Evolutionary conservation across 2,888 invertebrate genomes (phyloP), one percentile per base, ranked within the genome.

Genomic region (Latrodectus elegans): DNA sequence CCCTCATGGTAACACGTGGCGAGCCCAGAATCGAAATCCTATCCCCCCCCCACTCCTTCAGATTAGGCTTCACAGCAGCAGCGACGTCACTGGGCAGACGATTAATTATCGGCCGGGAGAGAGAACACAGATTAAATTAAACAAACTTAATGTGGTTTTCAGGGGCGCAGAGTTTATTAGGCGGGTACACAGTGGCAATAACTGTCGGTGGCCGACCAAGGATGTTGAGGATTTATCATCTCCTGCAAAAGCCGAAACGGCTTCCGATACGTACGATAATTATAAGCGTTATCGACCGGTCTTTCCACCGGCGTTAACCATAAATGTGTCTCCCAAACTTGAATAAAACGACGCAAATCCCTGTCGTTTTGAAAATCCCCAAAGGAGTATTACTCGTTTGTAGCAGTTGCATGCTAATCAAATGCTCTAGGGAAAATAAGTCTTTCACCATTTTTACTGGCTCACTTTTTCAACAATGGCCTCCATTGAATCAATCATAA

Each of bases 121-220:
- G 73, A 38, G 81, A 8, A 68, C 60, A 26, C 81, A 81, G 82
- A 82, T 82, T 82, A 82, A 82, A 82, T 82, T 82, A 82, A 82
- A 82, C 82, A 82, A 82, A 82, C 82, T 82, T 82, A 82, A 82
- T 82, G 82, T 74, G 82, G 82, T 82, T 75, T 82, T 75, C 82
- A 75, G 75, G 14, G 74, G 60, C 75, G 70, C 49, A 10, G 70
- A 82, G 82, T 82, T 82, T 82, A 82, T 82, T 82, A 82, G 82
- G 73, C 67, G 67, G 75, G 70, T 22, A 74, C 49, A 14, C 17
- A 52, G 15, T 67, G 17, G 82, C 75, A 82, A 82, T 82, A 82
- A 82, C 82, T 82, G 82, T 75, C 82, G 79, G 38, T 70, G 71
- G 71, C n/a, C 53, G 53, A n/a, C 79, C 70, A 82, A 70, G 75